These are phyloP conservation scores for Hipparchia sbordonii DNA, from an alignment of 2,888 invertebrate genomes.

Conservation along the genomic window DNA sequence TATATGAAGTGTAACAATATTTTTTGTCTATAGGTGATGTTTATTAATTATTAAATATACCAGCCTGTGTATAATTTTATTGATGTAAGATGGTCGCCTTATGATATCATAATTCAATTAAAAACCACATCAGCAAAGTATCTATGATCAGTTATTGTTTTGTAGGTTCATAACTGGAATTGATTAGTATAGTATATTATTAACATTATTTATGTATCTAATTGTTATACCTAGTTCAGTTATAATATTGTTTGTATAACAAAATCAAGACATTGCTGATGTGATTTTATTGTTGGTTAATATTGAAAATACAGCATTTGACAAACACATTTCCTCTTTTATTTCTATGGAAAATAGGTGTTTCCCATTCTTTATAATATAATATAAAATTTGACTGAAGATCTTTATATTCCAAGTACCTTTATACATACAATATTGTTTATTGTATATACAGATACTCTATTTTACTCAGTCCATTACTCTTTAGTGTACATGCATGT, in stretches of 20 bases:
- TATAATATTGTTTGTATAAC: conserved; percentile 8
- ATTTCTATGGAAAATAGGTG: neutral
- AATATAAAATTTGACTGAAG: neutral
- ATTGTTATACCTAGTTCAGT: no score
- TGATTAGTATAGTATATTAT: conserved; percentile 13
- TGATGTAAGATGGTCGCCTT: no score
- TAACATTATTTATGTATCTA: neutral
- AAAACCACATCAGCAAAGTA: conserved; percentile 28
- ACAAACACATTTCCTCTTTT: conserved; percentile 16
- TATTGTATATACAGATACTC: no score
- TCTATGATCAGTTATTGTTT: neutral
- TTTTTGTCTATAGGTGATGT: neutral
- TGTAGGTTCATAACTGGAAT: conserved; percentile 9
- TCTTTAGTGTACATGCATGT: no score
- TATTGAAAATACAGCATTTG: conserved; percentile 38
- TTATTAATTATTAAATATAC: no score
- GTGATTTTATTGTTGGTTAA: conserved; percentile 42
- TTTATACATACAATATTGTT: no score
- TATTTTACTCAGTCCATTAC: neutral
- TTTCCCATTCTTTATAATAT: neutral
- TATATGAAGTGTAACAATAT: neutral
- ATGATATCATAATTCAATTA: neutral
- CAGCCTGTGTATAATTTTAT: no score
- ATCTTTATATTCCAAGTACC: neutral
- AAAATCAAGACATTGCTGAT: conserved; percentile 35